phyloP scores from a whole-genome alignment of 1,140 invertebrate genomes.

The Lasaia peninsularis region DNA sequence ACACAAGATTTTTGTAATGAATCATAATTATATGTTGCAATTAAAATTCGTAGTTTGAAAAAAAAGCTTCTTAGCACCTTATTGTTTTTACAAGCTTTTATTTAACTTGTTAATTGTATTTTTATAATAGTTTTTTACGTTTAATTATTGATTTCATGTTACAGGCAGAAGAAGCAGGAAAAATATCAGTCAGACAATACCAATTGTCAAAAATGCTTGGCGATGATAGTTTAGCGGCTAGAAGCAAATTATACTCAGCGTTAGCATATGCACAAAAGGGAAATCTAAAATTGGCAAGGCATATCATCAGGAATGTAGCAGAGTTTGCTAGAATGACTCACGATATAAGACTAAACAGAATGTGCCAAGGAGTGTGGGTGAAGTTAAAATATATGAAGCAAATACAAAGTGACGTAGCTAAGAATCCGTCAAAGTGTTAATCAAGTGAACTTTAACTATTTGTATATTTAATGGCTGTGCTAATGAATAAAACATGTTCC shows the following conservation, averaged over 20 bases:
- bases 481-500: slow-evolving; percentile 15
- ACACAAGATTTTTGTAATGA: too few relatives aligned
- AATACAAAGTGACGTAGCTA: not conserved
- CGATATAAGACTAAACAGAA: slow-evolving; percentile 82
- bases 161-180: slow-evolving; percentile 90
- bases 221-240: slow-evolving; percentile 86
- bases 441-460: slow-evolving; percentile 14
- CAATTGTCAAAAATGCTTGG: slow-evolving; percentile 86
- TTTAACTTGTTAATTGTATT: too few relatives aligned
- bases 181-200: slow-evolving; percentile 91
- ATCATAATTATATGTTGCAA: too few relatives aligned
- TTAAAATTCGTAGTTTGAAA: too few relatives aligned
- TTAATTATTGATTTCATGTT: slow-evolving; percentile 22
- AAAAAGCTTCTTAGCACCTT: too few relatives aligned
- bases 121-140: too few relatives aligned
- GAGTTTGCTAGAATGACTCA: slow-evolving; percentile 75
- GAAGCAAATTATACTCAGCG: slow-evolving; percentile 91
- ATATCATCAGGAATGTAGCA: slow-evolving; percentile 83
- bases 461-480: slow-evolving; percentile 16
- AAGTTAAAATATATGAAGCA: slow-evolving; percentile 82
- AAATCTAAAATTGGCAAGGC: slow-evolving; percentile 80
- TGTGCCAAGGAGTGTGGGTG: slow-evolving; percentile 92
- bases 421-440: not conserved
- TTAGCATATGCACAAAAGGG: slow-evolving; percentile 91
- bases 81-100: too few relatives aligned